phyloP scores from a whole-genome alignment of 2,797 vertebrate species.

The Nothura maculosa region DNA sequence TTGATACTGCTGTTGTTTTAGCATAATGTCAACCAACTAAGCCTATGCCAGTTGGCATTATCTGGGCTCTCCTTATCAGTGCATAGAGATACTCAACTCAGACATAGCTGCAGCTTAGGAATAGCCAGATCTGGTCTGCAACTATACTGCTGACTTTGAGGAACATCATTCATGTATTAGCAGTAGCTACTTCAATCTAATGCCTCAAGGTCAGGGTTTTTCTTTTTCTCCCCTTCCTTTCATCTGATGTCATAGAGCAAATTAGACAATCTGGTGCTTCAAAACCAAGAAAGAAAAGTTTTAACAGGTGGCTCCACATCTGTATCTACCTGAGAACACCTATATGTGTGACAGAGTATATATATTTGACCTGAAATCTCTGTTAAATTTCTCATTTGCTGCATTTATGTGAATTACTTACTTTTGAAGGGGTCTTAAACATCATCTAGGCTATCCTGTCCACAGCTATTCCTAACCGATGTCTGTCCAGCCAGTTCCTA shows the following conservation, averaged over 20 bases:
- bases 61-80: slow-evolving; percentile 46
- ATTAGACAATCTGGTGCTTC: not conserved
- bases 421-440: not conserved
- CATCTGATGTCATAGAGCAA: not conserved
- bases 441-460: not conserved
- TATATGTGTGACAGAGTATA: not conserved
- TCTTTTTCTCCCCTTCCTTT: not conserved
- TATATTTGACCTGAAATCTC: not conserved
- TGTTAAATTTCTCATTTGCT: not conserved
- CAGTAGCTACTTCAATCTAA: not conserved
- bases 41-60: not conserved
- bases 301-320: not conserved
- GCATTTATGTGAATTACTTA: not conserved
- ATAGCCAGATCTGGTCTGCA: not conserved
- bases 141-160: not conserved
- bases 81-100: slow-evolving; percentile 10
- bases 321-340: not conserved
- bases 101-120: not conserved
- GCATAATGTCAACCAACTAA: slow-evolving; percentile 46
- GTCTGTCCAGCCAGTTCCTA: not conserved
- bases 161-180: not conserved
- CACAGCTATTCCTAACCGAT: not conserved
- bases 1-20: slow-evolving; percentile 59
- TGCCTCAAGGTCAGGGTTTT: not conserved
- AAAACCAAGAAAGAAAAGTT: not conserved